Evolutionary conservation across 1,140 invertebrate genomes (phyloP), one percentile per base, ranked within the genome.

Genomic region (Kradibia gibbosae): DNA sequence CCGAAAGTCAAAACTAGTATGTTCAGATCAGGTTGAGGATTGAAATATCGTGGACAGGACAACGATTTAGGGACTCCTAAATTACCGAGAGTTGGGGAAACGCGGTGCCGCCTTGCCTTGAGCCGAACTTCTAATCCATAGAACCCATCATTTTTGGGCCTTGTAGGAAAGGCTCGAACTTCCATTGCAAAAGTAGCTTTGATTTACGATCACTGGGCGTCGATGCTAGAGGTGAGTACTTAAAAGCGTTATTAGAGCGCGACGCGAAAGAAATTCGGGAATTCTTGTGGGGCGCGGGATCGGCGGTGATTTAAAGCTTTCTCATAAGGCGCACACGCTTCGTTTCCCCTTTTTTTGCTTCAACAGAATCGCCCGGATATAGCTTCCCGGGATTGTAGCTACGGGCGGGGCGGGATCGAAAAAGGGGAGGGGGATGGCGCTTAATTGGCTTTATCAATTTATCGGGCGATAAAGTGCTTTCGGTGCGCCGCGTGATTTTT

Each of bases 401-500:
- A 36, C 36, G 7, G 22, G 65, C 48, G n/a, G 2, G n/a, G 1
- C 34, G 3, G 53, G 20, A n/a, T 71, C 15, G 55, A n/a, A n/a
- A n/a, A 57, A n/a, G 55, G 55, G 55, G n/a, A 57, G 55, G 55
- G n/a, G 22, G 55, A 25, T 7, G 20, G 55, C 67, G 71, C 45
- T 82, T 73, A 78, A 82, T 78, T 78, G 75, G 73, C 74, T 82
- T 73, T 78, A 78, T 82, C 74, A 82, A 82, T 78, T 82, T 78
- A 82, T 82, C 25, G 72, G 31, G 34, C 25, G 80, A 77, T 82
- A 67, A 67, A 81, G 60, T 55, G 60, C 45, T 45, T 60, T 80
- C 28, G 7, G 7, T 71, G n/a, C 22, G 39, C n/a, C 17, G 42
- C 13, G 36, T 57, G 73, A 76, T 60, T 76, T 60, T 76, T 48